Conservation (phyloP, 2,113 vertebrate genomes). For the Osmerus mordax region DNA sequence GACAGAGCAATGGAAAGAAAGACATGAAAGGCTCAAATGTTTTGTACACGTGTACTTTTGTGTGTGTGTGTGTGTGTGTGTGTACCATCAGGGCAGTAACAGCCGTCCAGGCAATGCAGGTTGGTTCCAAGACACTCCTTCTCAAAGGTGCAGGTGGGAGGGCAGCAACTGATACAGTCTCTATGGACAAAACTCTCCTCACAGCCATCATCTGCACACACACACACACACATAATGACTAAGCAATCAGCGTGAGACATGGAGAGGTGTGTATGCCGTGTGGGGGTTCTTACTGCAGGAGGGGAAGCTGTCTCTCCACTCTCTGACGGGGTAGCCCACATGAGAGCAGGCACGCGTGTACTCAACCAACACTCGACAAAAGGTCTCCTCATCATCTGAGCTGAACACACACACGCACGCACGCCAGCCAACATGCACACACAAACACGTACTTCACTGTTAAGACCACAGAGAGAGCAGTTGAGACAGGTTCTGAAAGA, state of each 20-base stretch:
- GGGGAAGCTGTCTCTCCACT: slow-evolving; percentile 97
- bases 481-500: neutral
- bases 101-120: slow-evolving; percentile 94
- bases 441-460: neutral
- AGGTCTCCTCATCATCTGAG: slow-evolving; percentile 86
- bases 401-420: slow-evolving; percentile 57
- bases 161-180: slow-evolving; percentile 97
- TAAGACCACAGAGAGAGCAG: neutral
- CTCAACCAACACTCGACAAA: slow-evolving; percentile 88
- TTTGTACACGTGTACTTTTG: too few relatives aligned
- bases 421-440: neutral
- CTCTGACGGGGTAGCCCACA: slow-evolving; percentile 86
- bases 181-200: slow-evolving; percentile 95
- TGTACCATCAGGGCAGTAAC: slow-evolving; percentile 95
- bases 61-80: neutral
- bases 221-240: slow-evolving; percentile 9
- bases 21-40: too few relatives aligned
- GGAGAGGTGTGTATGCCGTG: neutral
- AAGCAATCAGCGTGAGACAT: neutral
- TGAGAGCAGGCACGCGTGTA: slow-evolving; percentile 94
- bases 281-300: slow-evolving; percentile 81
- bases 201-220: slow-evolving; percentile 83
- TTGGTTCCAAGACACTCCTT: slow-evolving; percentile 94
- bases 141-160: slow-evolving; percentile 97
- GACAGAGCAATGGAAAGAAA: neutral